Evolutionary conservation across 2,797 vertebrate genomes (phyloP), one percentile per base, ranked within the genome.

Genomic region (Poecilia wingei): DNA sequence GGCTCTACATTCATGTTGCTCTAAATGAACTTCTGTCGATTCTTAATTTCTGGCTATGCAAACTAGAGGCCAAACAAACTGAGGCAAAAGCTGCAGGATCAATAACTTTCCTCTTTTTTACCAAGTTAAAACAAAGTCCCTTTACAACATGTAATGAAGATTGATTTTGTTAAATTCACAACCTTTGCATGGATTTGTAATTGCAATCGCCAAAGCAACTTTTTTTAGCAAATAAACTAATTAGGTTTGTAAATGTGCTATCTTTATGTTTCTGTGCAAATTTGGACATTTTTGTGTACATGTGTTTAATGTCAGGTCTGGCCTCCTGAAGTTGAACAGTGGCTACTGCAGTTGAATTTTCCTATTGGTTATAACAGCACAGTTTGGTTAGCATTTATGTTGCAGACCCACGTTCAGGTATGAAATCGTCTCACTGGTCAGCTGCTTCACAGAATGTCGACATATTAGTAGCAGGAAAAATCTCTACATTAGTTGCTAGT

Each of bases 71-170:
- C 45, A 80, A 77, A 84, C 84, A 73, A 78, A 87, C 81, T 1
- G 72, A 47, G 77, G 78, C 71, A 78, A 68, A 73, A 81, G 45
- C 46, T 33, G 12, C n/a, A 33, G 16, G 71, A 51, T 64, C 79
- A 83, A 71, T 57, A 66, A 46, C 22, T 46, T 72, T 39, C 20
- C 33, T 8, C 7, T 20, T 39, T 39, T 39, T 64, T 36, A 13
- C n/a, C 75, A 81, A 71, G 68, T 84, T 79, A 81, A 90, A 82
- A 76, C 79, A 41, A 73, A 36, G 57, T 68, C 6, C 9, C 64
- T 39, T 68, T 68, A 61, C 31, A 41, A 41, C 41, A 41, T 41
- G 41, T 41, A 41, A 20, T 64, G 33, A 36, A 36, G 61, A 36
- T 64, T 33, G 59, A 61, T 14, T 16, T 61, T 33, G 59, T 33